Percentiles rank a stretch among this genome's conserved stretches.
Conservation (phyloP, 1,140 invertebrate genomes). For the Aplysia californica region DNA sequence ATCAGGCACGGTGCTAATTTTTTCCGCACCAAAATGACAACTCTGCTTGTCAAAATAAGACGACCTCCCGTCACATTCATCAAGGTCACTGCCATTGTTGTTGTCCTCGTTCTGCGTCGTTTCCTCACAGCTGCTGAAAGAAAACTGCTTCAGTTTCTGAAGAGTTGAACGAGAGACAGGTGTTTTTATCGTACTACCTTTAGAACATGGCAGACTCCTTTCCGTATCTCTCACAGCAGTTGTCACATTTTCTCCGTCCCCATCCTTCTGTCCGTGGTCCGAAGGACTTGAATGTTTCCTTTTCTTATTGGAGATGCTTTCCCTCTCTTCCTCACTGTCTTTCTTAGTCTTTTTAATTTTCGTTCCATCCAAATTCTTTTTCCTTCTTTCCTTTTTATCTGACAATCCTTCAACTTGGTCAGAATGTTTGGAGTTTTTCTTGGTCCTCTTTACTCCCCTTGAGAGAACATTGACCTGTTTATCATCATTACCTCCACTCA, state of each 20-base stretch:
- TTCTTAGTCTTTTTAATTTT: background rate
- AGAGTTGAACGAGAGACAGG: conserved; percentile 31
- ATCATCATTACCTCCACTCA: background rate
- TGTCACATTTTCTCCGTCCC: background rate
- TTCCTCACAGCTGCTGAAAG: conserved; percentile 19
- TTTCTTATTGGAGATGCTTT: background rate
- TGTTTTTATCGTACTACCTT: background rate
- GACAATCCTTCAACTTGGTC: conserved; percentile 12
- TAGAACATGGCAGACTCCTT: background rate
- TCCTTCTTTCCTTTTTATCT: background rate
- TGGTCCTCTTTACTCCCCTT: too few relatives aligned
- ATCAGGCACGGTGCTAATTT: too few relatives aligned
- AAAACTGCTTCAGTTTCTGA: conserved; percentile 37
- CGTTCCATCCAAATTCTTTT: background rate
- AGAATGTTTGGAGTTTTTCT: background rate
- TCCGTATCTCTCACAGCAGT: background rate
- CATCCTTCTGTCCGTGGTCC: background rate
- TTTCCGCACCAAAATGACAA: too few relatives aligned
- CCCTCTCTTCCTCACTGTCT: too few relatives aligned
- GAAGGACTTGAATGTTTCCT: background rate
- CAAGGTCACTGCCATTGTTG: background rate
- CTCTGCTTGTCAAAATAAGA: too few relatives aligned
- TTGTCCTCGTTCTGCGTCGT: background rate
- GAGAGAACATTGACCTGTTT: background rate
- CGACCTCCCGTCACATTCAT: background rate